Evolutionary conservation across 2,888 invertebrate species (phyloP).

Genomic region (Encarsia formosa): DNA sequence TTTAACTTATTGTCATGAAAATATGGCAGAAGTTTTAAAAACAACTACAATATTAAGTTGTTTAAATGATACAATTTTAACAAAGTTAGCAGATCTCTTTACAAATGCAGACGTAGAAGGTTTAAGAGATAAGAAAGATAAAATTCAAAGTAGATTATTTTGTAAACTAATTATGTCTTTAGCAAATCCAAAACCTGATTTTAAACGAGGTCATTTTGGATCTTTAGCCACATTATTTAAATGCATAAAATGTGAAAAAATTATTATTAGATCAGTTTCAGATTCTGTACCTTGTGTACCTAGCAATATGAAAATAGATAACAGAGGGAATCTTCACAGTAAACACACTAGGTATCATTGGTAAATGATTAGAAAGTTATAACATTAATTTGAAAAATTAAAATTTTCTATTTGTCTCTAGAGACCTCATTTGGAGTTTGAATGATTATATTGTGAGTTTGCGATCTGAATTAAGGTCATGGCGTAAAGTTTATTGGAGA

Average conservation of each 20-base stretch:
- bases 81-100: slow-evolving; percentile 75
- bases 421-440: slow-evolving; percentile 75
- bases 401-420: slow-evolving; percentile 38
- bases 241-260: slow-evolving; percentile 72
- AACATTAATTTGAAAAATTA: slow-evolving; percentile 1
- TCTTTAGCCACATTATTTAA: slow-evolving; percentile 74
- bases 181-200: slow-evolving; percentile 71
- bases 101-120: slow-evolving; percentile 82
- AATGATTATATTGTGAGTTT: slow-evolving; percentile 75
- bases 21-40: slow-evolving; percentile 82
- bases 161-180: slow-evolving; percentile 77
- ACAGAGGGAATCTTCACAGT: slow-evolving; percentile 68
- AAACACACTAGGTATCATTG: slow-evolving; percentile 61
- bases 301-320: slow-evolving; percentile 67
- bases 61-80: slow-evolving; percentile 62
- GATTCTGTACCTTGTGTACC: slow-evolving; percentile 70
- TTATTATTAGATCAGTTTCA: slow-evolving; percentile 67
- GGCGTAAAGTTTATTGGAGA: slow-evolving; percentile 91
- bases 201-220: slow-evolving; percentile 74
- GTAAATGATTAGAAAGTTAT: background rate
- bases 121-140: slow-evolving; percentile 82
- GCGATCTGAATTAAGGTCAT: slow-evolving; percentile 74
- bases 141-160: slow-evolving; percentile 79
- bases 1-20: slow-evolving; percentile 77
- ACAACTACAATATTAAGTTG: slow-evolving; percentile 84